Percentiles rank a stretch among this genome's conserved stretches.
Evolutionary conservation across 2,888 invertebrate species (phyloP).

Genomic region (Drepanosiphum platanoidis): DNA sequence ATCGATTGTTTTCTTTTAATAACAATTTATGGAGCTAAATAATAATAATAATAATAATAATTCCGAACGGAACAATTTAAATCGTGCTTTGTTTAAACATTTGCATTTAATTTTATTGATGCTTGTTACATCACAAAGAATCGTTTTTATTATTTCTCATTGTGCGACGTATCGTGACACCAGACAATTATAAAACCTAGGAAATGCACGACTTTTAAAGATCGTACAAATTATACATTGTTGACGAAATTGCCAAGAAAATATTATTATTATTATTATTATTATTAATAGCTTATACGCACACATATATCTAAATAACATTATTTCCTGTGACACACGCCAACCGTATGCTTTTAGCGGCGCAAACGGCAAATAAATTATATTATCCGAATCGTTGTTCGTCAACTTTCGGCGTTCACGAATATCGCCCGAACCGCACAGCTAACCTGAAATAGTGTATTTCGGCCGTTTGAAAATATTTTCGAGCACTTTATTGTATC

Average conservation of each 20-base stretch:
- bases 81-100: not conserved
- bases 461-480: too few species aligned
- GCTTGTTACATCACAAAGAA: not conserved
- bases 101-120: slow-evolving; percentile 33
- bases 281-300: too few species aligned
- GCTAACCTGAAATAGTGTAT: too few species aligned
- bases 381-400: not conserved
- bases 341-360: not conserved
- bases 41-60: too few species aligned
- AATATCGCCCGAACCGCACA: not conserved
- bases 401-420: not conserved
- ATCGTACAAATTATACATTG: not conserved
- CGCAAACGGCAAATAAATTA: not conserved
- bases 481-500: too few species aligned
- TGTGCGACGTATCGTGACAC: slow-evolving; percentile 26
- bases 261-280: not conserved
- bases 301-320: not conserved
- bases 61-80: not conserved
- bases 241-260: not conserved
- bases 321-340: not conserved
- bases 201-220: not conserved
- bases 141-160: slow-evolving; percentile 7
- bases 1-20: not conserved
- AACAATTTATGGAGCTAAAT: not conserved
- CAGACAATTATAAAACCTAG: slow-evolving; percentile 14